A percentile compares a stretch with the other conserved stretches of the same genome.
phyloP scores from a whole-genome alignment of 2,797 vertebrate genomes.

The Siniperca scherzeri region DNA sequence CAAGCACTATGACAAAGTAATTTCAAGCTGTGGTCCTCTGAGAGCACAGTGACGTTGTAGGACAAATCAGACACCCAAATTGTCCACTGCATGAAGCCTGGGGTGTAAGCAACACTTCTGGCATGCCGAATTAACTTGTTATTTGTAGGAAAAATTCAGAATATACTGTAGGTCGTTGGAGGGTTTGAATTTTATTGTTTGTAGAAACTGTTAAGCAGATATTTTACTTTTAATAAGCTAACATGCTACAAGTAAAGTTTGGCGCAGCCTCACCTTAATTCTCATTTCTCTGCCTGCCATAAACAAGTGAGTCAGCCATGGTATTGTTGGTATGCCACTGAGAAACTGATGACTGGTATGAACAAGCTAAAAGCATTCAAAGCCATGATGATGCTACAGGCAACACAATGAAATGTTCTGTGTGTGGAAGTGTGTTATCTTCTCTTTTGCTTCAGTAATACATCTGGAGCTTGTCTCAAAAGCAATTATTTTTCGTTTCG shows the following conservation, averaged over 20 bases:
- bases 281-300: constrained; percentile 8
- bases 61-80: constrained; percentile 37
- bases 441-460: not conserved
- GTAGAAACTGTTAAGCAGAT: not conserved
- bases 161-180: not conserved
- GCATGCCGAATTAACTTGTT: constrained; percentile 7
- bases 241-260: not conserved
- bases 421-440: not conserved
- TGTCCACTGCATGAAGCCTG: constrained; percentile 28
- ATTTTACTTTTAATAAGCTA: constrained; percentile 5
- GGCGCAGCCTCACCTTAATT: constrained; percentile 28
- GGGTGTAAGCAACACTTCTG: constrained; percentile 8
- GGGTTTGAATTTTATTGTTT: not conserved
- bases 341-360: constrained; percentile 54
- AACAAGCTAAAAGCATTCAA: constrained; percentile 52
- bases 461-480: constrained; percentile 5
- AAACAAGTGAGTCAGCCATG: constrained; percentile 28
- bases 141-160: constrained; percentile 15
- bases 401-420: constrained; percentile 3
- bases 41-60: constrained; percentile 24
- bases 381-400: constrained; percentile 2
- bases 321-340: constrained; percentile 53
- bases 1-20: constrained; percentile 17
- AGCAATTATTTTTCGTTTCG: not conserved
- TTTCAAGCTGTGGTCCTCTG: constrained; percentile 44